phyloP scores from a whole-genome alignment of 1,140 invertebrate species.

The Brachionus sp. region DNA sequence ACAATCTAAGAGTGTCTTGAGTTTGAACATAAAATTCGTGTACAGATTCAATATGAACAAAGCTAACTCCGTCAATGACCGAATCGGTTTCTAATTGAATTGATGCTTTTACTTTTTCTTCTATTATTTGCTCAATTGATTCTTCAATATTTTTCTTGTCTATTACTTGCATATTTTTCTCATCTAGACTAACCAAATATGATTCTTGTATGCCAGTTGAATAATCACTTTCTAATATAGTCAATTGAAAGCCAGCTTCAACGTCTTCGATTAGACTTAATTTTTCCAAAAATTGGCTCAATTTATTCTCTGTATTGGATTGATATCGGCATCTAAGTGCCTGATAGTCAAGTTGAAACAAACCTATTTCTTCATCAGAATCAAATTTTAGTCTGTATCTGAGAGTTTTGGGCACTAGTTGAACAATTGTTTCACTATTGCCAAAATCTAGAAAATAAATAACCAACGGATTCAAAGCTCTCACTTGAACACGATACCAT shows the following conservation, averaged over 20 bases:
- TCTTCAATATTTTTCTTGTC: not conserved
- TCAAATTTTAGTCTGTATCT: not conserved
- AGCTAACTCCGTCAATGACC: not conserved
- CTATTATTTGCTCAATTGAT: not conserved
- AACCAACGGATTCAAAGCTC: not conserved
- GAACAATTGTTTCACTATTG: not conserved
- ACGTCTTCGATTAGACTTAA: not conserved
- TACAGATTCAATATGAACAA: constrained; percentile 16
- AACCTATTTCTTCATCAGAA: not conserved
- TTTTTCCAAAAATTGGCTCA: not conserved
- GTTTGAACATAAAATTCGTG: constrained; percentile 40
- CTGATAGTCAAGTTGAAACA: constrained; percentile 1
- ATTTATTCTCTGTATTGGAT: not conserved
- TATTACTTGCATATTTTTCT: not conserved
- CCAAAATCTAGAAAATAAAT: constrained; percentile 35
- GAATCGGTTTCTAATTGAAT: not conserved
- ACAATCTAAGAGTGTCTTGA: not conserved
- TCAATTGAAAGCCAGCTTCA: not conserved
- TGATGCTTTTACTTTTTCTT: not conserved
- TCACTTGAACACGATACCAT: not conserved
- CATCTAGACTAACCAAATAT: not conserved
- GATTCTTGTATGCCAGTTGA: not conserved
- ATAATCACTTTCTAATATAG: not conserved
- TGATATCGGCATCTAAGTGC: not conserved
- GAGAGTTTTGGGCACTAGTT: not conserved